phyloP scores from a whole-genome alignment of 30 jellyfish, hydroid and myxozoan genomes.

The Aurelia aurita complex sp. Pacific region DNA sequence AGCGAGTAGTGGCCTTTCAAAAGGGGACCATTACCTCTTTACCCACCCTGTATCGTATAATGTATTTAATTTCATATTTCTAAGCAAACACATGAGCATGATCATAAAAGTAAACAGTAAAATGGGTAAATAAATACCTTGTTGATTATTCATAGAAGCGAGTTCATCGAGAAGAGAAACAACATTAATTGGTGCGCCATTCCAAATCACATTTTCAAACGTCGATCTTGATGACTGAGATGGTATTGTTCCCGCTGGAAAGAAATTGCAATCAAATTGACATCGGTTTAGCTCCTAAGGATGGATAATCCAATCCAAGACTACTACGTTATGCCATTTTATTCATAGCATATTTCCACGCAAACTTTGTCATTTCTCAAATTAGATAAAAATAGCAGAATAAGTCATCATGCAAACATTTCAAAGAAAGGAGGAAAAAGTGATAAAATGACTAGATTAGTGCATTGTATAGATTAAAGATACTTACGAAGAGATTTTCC shows the following conservation, averaged over 20 bases:
- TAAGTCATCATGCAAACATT: not conserved
- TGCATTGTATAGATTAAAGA: not conserved
- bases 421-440: not conserved
- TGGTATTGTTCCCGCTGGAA: not conserved
- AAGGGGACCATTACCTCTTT: too few relatives aligned
- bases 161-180: slow-evolving; percentile 48
- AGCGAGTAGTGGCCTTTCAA: too few relatives aligned
- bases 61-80: too few relatives aligned
- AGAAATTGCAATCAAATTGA: too few relatives aligned
- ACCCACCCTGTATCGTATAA: too few relatives aligned
- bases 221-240: slow-evolving; percentile 28
- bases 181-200: slow-evolving; percentile 43
- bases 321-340: too few relatives aligned
- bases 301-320: too few relatives aligned
- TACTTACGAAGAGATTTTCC: slow-evolving; percentile 82
- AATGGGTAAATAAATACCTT: slow-evolving; percentile 3
- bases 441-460: not conserved
- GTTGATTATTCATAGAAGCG: slow-evolving; percentile 13
- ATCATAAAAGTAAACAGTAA: too few relatives aligned
- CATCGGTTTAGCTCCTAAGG: too few relatives aligned
- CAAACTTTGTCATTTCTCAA: too few relatives aligned
- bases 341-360: too few relatives aligned
- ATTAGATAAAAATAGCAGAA: not conserved
- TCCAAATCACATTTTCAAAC: slow-evolving; percentile 50
- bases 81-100: too few relatives aligned